Evolutionary conservation across 2,888 invertebrate genomes (phyloP).

Genomic region (Panopea generosa): DNA sequence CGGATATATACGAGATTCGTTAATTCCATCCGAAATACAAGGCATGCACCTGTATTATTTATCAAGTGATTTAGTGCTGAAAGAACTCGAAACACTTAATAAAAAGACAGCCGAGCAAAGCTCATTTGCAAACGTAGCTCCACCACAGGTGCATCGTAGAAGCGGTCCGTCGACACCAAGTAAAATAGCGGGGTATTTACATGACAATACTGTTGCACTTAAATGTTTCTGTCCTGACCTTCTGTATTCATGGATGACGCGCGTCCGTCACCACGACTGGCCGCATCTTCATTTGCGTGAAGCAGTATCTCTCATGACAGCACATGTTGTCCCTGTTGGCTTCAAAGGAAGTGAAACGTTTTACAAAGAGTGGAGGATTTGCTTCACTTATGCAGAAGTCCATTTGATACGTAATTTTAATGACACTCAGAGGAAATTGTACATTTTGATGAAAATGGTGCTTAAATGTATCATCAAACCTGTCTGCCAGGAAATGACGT

Average conservation of each 20-base stretch:
- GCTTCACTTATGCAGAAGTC: not conserved
- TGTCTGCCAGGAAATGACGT: not conserved
- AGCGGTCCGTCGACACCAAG: too few relatives aligned
- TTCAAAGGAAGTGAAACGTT: not conserved
- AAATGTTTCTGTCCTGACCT: not conserved
- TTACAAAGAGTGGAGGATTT: conserved; percentile 3
- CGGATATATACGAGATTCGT: too few relatives aligned
- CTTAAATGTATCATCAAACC: not conserved
- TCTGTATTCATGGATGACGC: not conserved
- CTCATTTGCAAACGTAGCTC: too few relatives aligned
- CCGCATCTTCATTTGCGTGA: not conserved
- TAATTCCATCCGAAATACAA: too few relatives aligned
- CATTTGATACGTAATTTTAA: not conserved
- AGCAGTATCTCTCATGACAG: not conserved
- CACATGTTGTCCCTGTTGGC: not conserved
- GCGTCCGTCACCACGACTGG: not conserved
- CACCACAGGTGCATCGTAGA: too few relatives aligned
- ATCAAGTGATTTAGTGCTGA: too few relatives aligned
- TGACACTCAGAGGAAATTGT: conserved; percentile 8
- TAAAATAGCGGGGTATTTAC: too few relatives aligned
- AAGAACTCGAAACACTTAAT: too few relatives aligned
- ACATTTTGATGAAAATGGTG: not conserved
- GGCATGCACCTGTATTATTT: too few relatives aligned
- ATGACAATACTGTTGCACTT: too few relatives aligned
- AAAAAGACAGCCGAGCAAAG: too few relatives aligned